A percentile compares a stretch with the other conserved stretches of the same genome.
These are phyloP conservation scores for Drosophila paulistorum DNA, from an alignment of 1,140 invertebrate genomes.

Conservation along the genomic window DNA sequence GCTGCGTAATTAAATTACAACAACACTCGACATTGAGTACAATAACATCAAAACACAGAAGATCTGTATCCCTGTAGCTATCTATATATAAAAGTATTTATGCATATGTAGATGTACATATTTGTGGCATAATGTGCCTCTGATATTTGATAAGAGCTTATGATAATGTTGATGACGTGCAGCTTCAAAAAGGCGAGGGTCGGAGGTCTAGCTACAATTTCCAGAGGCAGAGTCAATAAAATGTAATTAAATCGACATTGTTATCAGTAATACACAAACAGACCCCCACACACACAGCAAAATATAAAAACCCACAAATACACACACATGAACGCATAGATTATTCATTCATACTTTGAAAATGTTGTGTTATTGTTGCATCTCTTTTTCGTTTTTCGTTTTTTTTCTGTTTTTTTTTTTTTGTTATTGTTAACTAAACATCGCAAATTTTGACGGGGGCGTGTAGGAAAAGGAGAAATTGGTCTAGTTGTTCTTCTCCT, in stretches of 20 bases:
- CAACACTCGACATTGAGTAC: constrained; percentile 25
- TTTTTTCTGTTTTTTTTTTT: neutral
- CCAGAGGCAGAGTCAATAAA: constrained; percentile 65
- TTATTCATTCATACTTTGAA: constrained; percentile 17
- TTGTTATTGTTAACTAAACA: neutral
- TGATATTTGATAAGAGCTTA: constrained; percentile 75
- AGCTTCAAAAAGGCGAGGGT: constrained; percentile 5
- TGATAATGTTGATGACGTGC: constrained; percentile 62
- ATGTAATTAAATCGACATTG: constrained; percentile 80
- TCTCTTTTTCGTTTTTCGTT: constrained; percentile 14
- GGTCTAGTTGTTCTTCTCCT: neutral
- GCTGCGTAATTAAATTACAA: constrained; percentile 64
- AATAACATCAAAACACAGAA: neutral
- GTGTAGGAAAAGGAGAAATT: neutral
- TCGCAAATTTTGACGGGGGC: neutral
- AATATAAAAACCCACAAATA: neutral
- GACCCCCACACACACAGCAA: constrained; percentile 17
- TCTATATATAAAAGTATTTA: neutral
- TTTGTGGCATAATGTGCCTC: constrained; percentile 53
- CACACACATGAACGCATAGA: constrained; percentile 12
- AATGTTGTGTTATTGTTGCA: constrained; percentile 48
- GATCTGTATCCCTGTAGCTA: constrained; percentile 7
- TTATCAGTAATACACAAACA: constrained; percentile 51
- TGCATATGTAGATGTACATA: constrained; percentile 15
- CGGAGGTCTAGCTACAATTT: constrained; percentile 9